Conservation (phyloP, 1,140 invertebrate genomes). For the Drosophila arawakana region DNA sequence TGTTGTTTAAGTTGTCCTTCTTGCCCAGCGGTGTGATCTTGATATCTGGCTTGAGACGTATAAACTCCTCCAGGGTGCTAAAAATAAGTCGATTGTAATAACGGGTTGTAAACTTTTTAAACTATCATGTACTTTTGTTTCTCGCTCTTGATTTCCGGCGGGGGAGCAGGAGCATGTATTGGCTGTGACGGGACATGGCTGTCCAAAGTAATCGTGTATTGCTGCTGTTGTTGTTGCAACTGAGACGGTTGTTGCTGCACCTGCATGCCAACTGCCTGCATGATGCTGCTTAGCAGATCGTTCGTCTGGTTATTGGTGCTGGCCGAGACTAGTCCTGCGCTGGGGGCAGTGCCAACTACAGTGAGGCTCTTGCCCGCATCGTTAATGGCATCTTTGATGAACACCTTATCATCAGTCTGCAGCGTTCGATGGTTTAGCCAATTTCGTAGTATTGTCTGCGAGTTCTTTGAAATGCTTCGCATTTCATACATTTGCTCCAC, state of each 20-base stretch:
- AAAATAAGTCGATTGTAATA: neutral
- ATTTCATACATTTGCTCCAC: slow-evolving; percentile 88
- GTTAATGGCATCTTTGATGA: slow-evolving; percentile 85
- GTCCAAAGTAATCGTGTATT: slow-evolving; percentile 85
- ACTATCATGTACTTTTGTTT: slow-evolving; percentile 52
- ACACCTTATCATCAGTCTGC: slow-evolving; percentile 87
- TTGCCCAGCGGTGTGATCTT: slow-evolving; percentile 84
- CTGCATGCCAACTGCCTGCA: slow-evolving; percentile 80
- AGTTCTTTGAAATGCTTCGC: slow-evolving; percentile 87
- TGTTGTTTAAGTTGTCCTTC: slow-evolving; percentile 36
- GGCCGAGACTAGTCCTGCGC: slow-evolving; percentile 48
- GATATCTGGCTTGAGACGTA: slow-evolving; percentile 85
- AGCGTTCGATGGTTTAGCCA: slow-evolving; percentile 88
- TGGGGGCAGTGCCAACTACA: slow-evolving; percentile 38
- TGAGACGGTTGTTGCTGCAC: slow-evolving; percentile 67
- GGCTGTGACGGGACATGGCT: slow-evolving; percentile 85
- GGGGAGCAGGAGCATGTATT: slow-evolving; percentile 62
- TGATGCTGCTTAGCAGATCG: slow-evolving; percentile 78
- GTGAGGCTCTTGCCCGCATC: slow-evolving; percentile 71
- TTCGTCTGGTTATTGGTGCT: slow-evolving; percentile 29
- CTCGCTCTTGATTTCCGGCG: slow-evolving; percentile 44
- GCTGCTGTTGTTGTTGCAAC: slow-evolving; percentile 53
- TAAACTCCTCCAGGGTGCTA: slow-evolving; percentile 84
- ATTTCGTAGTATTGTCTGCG: slow-evolving; percentile 88
- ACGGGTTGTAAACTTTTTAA: neutral